Evolutionary conservation across 53 echinoderm and acorn worm species (phyloP), one percentile per base, ranked within the genome.

Genomic region (Echinometra lucunter): DNA sequence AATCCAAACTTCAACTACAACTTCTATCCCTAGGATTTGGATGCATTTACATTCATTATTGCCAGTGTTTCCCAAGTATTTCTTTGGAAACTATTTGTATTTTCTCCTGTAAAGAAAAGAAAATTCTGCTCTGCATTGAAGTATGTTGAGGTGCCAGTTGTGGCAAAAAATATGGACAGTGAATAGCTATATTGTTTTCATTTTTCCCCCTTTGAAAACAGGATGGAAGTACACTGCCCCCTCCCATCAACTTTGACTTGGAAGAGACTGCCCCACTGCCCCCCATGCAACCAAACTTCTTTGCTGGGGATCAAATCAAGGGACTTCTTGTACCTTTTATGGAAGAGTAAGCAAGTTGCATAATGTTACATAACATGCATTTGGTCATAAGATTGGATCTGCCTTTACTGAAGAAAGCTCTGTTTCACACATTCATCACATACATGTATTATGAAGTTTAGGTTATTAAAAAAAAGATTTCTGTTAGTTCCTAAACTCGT

Each of bases 161-260:
- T 40, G 18, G 0, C 38, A 42, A 42, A 38, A 19, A 42, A 72
- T 72, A 13, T 44, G 21, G 8, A 53, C 5, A 53, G 8, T 53
- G 53, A 53, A 11, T 1, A 53, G 13, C 16, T 18, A 81, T n/a
- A n/a, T 44, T 49, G n/a, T 42, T 78, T 7, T 6, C 42, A 78
- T 78, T 40, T 19, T 18, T 23, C 40, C 19, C 81, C 9, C 44
- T 3, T 85, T 85, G 85, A 47, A 81, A 47, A 85, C 58, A 98
- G 98, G 98, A 98, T 96, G 97, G 97, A 28, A 92, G 96, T n/a
- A 96, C 95, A 15, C 90, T 98, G 16, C 96, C 98, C 28, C 96
- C 98, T n/a, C 96, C 95, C n/a, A 98, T 98, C 35, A 82, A 75
- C 32, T 98, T 98, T 97, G 98, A 97, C 89, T 38, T 98, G 19